phyloP scores from a whole-genome alignment of 2,113 vertebrate species.

The Rhadina sibilatrix region DNA sequence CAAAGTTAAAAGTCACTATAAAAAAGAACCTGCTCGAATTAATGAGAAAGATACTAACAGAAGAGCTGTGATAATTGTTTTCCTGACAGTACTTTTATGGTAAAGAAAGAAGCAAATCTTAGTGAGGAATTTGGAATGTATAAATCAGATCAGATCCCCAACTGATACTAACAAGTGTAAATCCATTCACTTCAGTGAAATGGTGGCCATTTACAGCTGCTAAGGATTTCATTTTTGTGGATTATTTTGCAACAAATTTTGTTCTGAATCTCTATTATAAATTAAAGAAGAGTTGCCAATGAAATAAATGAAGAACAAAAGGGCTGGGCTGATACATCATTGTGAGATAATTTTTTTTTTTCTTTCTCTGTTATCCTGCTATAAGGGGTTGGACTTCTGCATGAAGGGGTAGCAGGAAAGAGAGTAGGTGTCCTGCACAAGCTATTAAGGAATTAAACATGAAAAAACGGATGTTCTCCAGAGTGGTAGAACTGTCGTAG shows the following conservation, averaged over 20 bases:
- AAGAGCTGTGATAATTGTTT: background rate
- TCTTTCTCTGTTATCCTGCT: background rate
- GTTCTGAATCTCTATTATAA: background rate
- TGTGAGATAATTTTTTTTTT: background rate
- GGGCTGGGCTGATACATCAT: background rate
- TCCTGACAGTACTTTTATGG: background rate
- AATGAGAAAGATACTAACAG: background rate
- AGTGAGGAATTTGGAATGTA: background rate
- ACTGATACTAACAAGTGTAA: background rate
- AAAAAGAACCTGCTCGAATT: background rate
- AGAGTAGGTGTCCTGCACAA: background rate
- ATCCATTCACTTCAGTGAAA: background rate
- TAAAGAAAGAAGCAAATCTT: conserved; percentile 13
- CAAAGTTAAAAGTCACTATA: conserved; percentile 12
- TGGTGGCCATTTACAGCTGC: background rate
- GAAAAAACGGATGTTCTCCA: background rate
- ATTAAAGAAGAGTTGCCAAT: background rate
- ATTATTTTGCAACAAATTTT: background rate
- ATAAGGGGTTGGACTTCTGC: background rate
- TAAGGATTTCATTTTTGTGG: background rate
- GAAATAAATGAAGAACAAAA: background rate
- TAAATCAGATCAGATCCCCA: background rate
- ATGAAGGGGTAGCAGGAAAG: background rate
- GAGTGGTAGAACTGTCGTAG: background rate
- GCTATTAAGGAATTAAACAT: background rate